Evolutionary conservation across 1,140 invertebrate species (phyloP).

Genomic region (Drusus annulatus): DNA sequence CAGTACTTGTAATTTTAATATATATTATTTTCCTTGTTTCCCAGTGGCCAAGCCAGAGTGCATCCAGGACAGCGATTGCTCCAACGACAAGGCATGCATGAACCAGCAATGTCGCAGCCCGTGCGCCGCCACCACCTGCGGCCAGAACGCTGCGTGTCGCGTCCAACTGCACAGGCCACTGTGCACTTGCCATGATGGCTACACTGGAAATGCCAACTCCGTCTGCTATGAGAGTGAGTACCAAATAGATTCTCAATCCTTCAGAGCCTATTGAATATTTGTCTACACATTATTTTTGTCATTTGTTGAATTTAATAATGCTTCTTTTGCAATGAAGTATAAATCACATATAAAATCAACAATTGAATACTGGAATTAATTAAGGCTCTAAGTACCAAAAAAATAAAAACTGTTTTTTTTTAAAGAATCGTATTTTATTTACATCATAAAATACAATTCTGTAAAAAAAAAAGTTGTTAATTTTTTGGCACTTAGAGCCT

Average conservation of each 20-base stretch:
- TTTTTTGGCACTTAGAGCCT: too few relatives aligned
- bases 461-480: too few relatives aligned
- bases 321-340: too few relatives aligned
- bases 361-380: too few relatives aligned
- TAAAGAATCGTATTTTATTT: too few relatives aligned
- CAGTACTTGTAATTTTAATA: not conserved
- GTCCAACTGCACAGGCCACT: constrained; percentile 86
- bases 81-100: constrained; percentile 87
- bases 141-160: constrained; percentile 85
- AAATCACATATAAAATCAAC: too few relatives aligned
- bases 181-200: constrained; percentile 87
- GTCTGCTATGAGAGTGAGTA: constrained; percentile 82
- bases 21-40: constrained; percentile 48
- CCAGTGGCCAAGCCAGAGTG: constrained; percentile 82
- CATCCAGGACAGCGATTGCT: constrained; percentile 83
- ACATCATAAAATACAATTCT: too few relatives aligned
- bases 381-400: too few relatives aligned
- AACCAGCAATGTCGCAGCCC: constrained; percentile 84
- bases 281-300: too few relatives aligned
- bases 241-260: not conserved
- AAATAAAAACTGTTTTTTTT: too few relatives aligned
- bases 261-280: too few relatives aligned
- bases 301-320: too few relatives aligned
- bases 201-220: constrained; percentile 87
- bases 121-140: constrained; percentile 83